These are phyloP conservation scores for Tiliacea aurago DNA, from an alignment of 2,888 invertebrate species.

Conservation along the genomic window DNA sequence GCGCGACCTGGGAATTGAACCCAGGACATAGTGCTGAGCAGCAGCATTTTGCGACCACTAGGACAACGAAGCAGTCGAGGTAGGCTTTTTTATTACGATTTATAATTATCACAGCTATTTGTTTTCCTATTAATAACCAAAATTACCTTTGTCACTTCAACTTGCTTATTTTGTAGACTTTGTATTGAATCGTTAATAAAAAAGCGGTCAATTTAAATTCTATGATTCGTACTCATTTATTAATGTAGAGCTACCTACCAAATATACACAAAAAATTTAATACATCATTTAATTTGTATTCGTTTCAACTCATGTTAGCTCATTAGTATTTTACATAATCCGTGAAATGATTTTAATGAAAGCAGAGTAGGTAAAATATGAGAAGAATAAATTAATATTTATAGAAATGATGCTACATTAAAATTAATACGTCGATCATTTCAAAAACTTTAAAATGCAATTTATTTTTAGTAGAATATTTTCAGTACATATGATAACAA, in stretches of 20 bases:
- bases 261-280: not conserved
- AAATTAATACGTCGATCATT: not conserved
- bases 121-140: not conserved
- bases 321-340: no score
- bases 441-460: not conserved
- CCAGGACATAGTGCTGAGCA: no score
- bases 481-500: conserved; percentile 1
- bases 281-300: not conserved
- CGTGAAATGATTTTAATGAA: not conserved
- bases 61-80: not conserved
- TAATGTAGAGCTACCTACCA: not conserved
- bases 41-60: no score
- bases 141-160: not conserved
- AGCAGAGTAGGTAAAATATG: not conserved
- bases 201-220: not conserved
- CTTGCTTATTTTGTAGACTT: not conserved
- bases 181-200: not conserved
- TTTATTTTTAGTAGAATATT: not conserved
- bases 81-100: not conserved
- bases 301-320: not conserved
- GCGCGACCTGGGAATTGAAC: no score
- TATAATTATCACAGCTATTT: not conserved
- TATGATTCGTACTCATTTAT: not conserved
- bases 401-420: no score
- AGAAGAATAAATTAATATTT: not conserved